Evolutionary conservation across 2,888 invertebrate species (phyloP).

Genomic region (Tryphoninae sp.): DNA sequence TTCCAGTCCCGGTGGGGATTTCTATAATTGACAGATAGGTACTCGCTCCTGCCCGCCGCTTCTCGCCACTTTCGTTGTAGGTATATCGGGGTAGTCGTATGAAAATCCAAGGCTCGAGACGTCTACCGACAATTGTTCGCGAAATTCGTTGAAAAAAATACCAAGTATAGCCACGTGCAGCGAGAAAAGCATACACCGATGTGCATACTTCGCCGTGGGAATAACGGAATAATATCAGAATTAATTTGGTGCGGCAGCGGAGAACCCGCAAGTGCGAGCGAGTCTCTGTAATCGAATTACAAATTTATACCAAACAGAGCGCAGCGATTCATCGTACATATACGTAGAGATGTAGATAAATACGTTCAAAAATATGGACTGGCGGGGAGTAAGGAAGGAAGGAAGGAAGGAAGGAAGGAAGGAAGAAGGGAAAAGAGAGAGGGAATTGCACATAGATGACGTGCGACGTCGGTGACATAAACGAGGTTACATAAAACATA

Average conservation of each 20-base stretch:
- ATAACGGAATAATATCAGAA: constrained; percentile 28
- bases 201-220: constrained; percentile 5
- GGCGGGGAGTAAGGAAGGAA: neutral
- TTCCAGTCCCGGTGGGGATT: constrained; percentile 53
- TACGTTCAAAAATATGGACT: neutral
- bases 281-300: constrained; percentile 79
- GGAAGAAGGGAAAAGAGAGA: neutral
- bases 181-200: neutral
- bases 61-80: constrained; percentile 20
- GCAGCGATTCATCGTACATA: constrained; percentile 68
- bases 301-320: constrained; percentile 79
- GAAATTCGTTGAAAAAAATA: neutral
- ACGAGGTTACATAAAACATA: constrained; percentile 79
- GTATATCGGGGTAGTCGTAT: neutral
- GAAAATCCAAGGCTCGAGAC: neutral
- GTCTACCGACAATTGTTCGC: neutral
- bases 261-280: constrained; percentile 73
- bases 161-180: neutral
- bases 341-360: neutral
- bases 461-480: constrained; percentile 69
- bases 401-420: neutral
- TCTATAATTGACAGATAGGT: constrained; percentile 64
- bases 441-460: constrained; percentile 5
- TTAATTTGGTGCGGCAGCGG: constrained; percentile 68
- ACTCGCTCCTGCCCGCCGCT: neutral